These are phyloP conservation scores for Sinelater perroti DNA, from an alignment of 2,888 invertebrate genomes.

Conservation along the genomic window DNA sequence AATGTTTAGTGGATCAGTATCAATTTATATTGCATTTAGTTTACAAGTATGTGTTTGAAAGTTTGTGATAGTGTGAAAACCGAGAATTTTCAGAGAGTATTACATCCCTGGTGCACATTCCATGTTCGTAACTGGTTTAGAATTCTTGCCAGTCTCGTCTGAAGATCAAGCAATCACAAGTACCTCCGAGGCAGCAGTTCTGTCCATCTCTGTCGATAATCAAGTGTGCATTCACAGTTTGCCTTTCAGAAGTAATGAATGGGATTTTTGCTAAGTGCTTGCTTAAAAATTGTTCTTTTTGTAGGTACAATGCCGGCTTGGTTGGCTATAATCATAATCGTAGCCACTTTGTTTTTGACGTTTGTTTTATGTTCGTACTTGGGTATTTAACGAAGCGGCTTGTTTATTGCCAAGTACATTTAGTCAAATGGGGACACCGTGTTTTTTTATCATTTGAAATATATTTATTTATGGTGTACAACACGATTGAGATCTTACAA, in stretches of 20 bases:
- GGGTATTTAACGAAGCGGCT: slow-evolving; percentile 67
- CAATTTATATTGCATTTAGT: slow-evolving; percentile 90
- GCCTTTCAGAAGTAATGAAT: slow-evolving; percentile 80
- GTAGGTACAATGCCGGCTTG: slow-evolving; percentile 84
- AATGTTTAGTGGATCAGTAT: slow-evolving; percentile 91
- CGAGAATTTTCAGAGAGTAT: slow-evolving; percentile 71
- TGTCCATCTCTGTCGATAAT: slow-evolving; percentile 97
- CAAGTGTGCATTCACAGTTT: slow-evolving; percentile 88
- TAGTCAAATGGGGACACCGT: too few relatives aligned
- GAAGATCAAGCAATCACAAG: slow-evolving; percentile 78
- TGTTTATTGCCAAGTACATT: too few relatives aligned
- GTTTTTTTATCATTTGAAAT: too few relatives aligned
- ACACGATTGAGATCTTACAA: too few relatives aligned
- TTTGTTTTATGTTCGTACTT: slow-evolving; percentile 85
- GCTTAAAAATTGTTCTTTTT: slow-evolving; percentile 50
- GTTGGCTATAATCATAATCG: slow-evolving; percentile 79
- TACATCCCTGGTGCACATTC: slow-evolving; percentile 88
- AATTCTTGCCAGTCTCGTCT: slow-evolving; percentile 82
- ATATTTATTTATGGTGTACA: too few relatives aligned
- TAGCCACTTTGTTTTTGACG: slow-evolving; percentile 79
- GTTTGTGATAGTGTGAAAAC: not conserved
- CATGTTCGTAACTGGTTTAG: slow-evolving; percentile 96
- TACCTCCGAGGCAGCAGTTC: slow-evolving; percentile 84
- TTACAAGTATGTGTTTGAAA: slow-evolving; percentile 70
- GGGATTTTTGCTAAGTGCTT: too few relatives aligned